These are phyloP conservation scores for Ceratina australensis DNA, from an alignment of 1,140 invertebrate genomes.

Conservation along the genomic window DNA sequence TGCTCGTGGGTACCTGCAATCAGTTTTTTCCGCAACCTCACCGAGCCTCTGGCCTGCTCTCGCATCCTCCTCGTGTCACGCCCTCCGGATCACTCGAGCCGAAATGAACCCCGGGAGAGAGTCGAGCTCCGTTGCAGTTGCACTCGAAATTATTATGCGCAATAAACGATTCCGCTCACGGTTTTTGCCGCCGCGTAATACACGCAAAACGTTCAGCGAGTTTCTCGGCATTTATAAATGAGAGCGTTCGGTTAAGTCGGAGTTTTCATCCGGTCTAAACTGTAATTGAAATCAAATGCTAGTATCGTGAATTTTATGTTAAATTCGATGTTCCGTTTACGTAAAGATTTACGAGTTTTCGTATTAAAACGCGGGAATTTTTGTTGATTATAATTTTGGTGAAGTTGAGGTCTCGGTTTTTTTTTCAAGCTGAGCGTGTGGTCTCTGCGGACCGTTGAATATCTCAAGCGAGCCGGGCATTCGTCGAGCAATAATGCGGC, in stretches of 20 bases:
- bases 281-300: background rate
- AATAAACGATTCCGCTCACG: constrained; percentile 18
- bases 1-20: constrained; percentile 69
- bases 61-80: constrained; percentile 62
- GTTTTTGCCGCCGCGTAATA: background rate
- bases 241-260: background rate
- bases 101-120: constrained; percentile 46
- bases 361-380: no score
- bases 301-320: background rate
- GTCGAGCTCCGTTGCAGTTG: constrained; percentile 13
- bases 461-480: background rate
- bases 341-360: constrained; percentile 20
- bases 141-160: background rate
- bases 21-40: constrained; percentile 47
- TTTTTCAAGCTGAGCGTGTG: background rate
- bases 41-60: constrained; percentile 19
- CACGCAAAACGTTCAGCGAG: background rate
- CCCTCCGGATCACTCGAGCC: constrained; percentile 55
- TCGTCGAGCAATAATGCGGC: constrained; percentile 32
- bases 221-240: background rate
- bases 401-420: background rate
- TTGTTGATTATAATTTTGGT: no score
- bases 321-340: constrained; percentile 1
- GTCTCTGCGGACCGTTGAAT: background rate
- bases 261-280: background rate